A percentile compares a stretch with the other conserved stretches of the same genome.
These are phyloP conservation scores for Drosophila mercatorum DNA, from an alignment of 2,888 invertebrate species.

Conservation along the genomic window DNA sequence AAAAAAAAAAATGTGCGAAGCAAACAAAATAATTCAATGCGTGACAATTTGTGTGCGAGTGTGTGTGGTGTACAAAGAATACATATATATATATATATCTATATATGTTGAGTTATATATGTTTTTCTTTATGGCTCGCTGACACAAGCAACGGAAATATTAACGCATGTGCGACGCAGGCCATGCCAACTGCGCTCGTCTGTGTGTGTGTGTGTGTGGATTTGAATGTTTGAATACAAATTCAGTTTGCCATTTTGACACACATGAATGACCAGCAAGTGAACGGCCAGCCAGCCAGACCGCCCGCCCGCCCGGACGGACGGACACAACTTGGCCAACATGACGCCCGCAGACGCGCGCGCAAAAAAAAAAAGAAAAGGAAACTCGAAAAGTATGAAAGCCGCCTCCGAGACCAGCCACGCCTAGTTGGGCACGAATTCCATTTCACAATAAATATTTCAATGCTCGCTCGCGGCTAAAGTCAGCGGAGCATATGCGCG, in stretches of 20 bases:
- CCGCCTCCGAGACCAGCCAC: neutral
- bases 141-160: constrained; percentile 75
- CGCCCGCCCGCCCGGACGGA: neutral
- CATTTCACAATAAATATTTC: constrained; percentile 46
- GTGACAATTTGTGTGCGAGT: constrained; percentile 70
- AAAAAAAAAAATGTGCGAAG: constrained; percentile 9
- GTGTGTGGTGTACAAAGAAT: neutral
- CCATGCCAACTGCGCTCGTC: neutral
- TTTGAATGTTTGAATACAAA: constrained; percentile 77
- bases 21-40: constrained; percentile 79
- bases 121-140: constrained; percentile 57
- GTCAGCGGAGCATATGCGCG: neutral
- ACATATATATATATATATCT: neutral
- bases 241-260: constrained; percentile 79
- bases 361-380: neutral
- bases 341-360: constrained; percentile 50
- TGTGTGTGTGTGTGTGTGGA: constrained; percentile 32
- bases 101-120: constrained; percentile 21
- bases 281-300: constrained; percentile 26
- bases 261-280: constrained; percentile 75
- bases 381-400: neutral
- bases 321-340: constrained; percentile 45
- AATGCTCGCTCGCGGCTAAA: neutral
- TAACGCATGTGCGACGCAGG: constrained; percentile 71
- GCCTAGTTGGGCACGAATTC: constrained; percentile 36